Base-by-base conservation (phyloP, 2,888 invertebrate genomes). In the Malthinus flaveolus region DNA sequence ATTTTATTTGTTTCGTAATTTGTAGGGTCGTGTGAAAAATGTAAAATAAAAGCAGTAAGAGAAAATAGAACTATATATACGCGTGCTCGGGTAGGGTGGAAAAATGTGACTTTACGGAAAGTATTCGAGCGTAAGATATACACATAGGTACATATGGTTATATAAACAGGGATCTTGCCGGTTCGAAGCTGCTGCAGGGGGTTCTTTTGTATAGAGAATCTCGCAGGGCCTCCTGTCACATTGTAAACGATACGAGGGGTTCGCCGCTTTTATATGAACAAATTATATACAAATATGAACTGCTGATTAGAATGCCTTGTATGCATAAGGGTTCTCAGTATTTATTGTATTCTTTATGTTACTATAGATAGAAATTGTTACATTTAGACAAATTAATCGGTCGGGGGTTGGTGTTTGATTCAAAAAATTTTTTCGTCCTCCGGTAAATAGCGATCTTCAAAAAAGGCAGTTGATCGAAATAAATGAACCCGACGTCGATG, bases 281-380 rank as follows among this genome's bases (percentile, higher is more conserved):
- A 79, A 79, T 79, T 79, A 79, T 79, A 78, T 78, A 78, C 79
- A 79, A 79, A 79, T 79, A 79, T 78, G 76, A 74, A 78, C 78
- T 76, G 72, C 74, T 77, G 78, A 77, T 78, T 77, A 77, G 70
- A 72, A 71, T 70, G 67, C 63, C 68, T 68, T 66, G 59, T 64
- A 65, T 61, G 53, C 63, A 54, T 49, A 61, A 65, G 59, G 61
- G 65, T 53, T 34, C 39, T 42, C 53, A 47, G 57, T 47, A 45
- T 52, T 51, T 53, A 56, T 56, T 53, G 53, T 60, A 49, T 49
- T 59, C 48, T 44, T 32, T 49, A 54, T 59, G 53, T 53, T 53
- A 32, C 9, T 51, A 23, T 23, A 47, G 35, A 42, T 45, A 42
- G 11, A 44, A 58, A 58, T 46, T 49, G 49, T 35, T 50, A 35